Conservation (phyloP, 2,797 vertebrate genomes). For the Enteromius unitaeniatus region DNA sequence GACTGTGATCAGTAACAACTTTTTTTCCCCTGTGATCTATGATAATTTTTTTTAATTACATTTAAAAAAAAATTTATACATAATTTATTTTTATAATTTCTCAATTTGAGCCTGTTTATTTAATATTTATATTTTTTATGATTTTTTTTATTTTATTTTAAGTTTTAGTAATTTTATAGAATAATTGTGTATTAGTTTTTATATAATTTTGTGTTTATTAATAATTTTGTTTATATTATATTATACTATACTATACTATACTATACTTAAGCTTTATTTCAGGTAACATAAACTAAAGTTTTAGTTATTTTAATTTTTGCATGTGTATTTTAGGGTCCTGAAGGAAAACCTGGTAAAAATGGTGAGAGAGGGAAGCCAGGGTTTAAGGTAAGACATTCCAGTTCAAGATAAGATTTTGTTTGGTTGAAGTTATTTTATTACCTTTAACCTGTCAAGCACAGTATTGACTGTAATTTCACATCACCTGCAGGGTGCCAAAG, state of each 20-base stretch:
- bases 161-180: not conserved
- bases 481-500: conserved; percentile 88
- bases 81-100: not conserved
- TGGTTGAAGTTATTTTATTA: not conserved
- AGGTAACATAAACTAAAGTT: not conserved
- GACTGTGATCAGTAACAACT: not conserved
- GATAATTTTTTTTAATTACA: not conserved
- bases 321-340: conserved; percentile 82
- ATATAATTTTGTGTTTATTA: not conserved
- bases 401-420: not conserved
- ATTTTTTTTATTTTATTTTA: not conserved
- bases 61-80: too few species aligned
- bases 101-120: not conserved
- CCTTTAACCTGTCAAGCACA: not conserved
- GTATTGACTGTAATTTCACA: not conserved
- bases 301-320: not conserved
- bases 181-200: not conserved
- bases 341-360: conserved; percentile 93
- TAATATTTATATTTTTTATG: not conserved
- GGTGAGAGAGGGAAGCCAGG: conserved; percentile 92
- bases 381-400: conserved; percentile 80
- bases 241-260: not conserved
- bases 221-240: not conserved
- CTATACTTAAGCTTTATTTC: not conserved
- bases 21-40: not conserved